Base-by-base conservation (phyloP, 2,888 invertebrate species). In the Mimumesa dahlbomi region DNA sequence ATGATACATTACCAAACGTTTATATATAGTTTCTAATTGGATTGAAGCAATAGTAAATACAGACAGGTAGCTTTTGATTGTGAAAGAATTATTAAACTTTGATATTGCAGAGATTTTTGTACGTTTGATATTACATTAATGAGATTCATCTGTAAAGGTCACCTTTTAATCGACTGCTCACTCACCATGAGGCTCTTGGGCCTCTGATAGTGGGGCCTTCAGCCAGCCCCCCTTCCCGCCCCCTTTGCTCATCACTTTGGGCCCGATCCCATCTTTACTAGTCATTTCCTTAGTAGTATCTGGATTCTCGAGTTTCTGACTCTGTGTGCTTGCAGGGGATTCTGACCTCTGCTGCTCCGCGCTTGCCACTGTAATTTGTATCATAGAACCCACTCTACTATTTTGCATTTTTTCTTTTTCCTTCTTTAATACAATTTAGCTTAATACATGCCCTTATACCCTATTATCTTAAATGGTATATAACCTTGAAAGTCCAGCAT, bases 291-390 rank as follows among this genome's bases (percentile, higher is more conserved):
- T 88, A 86, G 88, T 82, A 80, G 86, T 83, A 81, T 88, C 88
- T 81, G 87, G 85, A 83, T 83, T 88, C 84, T 88, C 88, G 80
- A 86, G 83, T 87, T 88, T 88, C 81, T 84, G 85, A 85, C 82
- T 88, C 85, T 87, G 86, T 75, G 85, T 85, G 81, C 85, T 88
- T 63, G 88, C 88, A 83, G 89, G 89, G 77, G 88, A 88, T 78
- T 89, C 89, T 80, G 88, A 88, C 81, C 89, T 87, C 85, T 89
- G 89, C 85, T 88, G 88, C 87, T 89, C 89, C 85, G 85, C 89
- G 81, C 87, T 89, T 81, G 89, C 89, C 89, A 89, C 89, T 89
- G 88, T 61, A 89, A 89, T 87, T 83, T 85, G 85, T 75, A 85
- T 79, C 70, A 87, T 76, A 83, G 79, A 83, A 82, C 83, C 84